Evolutionary conservation across 2,113 vertebrate genomes (phyloP).

Genomic region (Trichechus manatus): DNA sequence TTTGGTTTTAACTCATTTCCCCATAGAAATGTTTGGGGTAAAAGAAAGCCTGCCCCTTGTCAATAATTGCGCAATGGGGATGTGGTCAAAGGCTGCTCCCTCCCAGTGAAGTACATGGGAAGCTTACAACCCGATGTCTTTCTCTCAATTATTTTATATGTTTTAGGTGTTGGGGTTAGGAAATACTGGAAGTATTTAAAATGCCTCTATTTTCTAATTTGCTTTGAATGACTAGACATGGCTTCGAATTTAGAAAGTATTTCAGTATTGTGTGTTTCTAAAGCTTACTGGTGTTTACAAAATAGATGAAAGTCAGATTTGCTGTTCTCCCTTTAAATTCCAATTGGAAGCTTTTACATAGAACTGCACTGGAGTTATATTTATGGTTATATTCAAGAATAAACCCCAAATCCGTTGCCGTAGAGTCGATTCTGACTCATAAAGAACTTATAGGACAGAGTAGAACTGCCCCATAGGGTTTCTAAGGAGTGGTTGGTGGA

Average conservation of each 20-base stretch:
- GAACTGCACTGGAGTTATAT: neutral
- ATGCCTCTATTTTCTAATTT: neutral
- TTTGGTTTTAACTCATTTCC: neutral
- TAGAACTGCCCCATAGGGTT: no score
- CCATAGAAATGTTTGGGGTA: neutral
- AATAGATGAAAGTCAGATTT: conserved; percentile 34
- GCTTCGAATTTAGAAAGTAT: neutral
- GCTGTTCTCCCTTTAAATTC: neutral
- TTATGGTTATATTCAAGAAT: neutral
- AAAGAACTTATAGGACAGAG: no score
- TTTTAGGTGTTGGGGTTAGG: neutral
- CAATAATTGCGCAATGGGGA: neutral
- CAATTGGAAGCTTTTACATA: neutral
- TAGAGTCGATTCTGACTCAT: no score
- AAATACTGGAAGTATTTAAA: neutral
- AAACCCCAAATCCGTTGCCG: no score
- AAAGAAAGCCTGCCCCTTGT: neutral
- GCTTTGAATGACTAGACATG: neutral
- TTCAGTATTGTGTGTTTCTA: neutral
- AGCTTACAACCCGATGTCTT: neutral
- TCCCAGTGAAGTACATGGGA: neutral
- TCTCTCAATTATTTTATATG: neutral
- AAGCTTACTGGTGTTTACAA: conserved; percentile 17
- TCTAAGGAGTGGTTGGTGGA: no score
- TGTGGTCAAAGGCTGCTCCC: neutral